phyloP scores from a whole-genome alignment of 2,113 vertebrate species.

The Tragulus kanchil region DNA sequence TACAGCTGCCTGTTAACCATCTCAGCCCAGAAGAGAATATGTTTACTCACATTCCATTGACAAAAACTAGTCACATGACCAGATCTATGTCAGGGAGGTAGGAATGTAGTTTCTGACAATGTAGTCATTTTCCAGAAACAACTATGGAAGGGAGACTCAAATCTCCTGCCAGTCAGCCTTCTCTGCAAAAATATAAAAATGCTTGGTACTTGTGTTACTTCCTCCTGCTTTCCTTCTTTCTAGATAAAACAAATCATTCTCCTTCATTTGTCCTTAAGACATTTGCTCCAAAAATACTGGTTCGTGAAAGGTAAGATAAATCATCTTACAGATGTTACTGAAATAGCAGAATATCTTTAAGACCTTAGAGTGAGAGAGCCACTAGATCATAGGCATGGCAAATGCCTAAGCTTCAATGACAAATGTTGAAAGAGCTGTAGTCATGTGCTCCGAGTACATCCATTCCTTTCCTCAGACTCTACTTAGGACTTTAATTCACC shows the following conservation, averaged over 20 bases:
- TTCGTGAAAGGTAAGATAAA: conserved; percentile 73
- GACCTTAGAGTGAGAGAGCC: background rate
- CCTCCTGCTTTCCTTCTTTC: background rate
- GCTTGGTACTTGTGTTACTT: conserved; percentile 32
- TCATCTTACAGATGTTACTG: conserved; percentile 7
- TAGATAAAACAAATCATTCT: conserved; percentile 49
- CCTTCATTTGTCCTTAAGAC: conserved; percentile 69
- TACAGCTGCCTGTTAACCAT: background rate
- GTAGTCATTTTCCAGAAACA: background rate
- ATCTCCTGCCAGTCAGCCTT: background rate
- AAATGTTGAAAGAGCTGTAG: conserved; percentile 16
- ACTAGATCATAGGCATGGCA: background rate
- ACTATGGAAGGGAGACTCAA: background rate
- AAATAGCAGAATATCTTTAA: background rate
- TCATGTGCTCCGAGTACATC: background rate
- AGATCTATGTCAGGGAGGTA: background rate
- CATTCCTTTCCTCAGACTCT: conserved; percentile 15
- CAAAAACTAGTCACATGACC: background rate
- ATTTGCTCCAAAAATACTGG: conserved; percentile 68
- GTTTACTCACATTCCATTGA: background rate
- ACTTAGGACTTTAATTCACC: conserved; percentile 2
- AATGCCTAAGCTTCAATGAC: background rate
- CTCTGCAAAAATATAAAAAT: conserved; percentile 31
- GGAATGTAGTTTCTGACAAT: background rate
- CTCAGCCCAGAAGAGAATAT: conserved; percentile 42